Evolutionary conservation across 2,888 invertebrate genomes (phyloP), one percentile per base, ranked within the genome.

Genomic region (Ethmia dodecea): DNA sequence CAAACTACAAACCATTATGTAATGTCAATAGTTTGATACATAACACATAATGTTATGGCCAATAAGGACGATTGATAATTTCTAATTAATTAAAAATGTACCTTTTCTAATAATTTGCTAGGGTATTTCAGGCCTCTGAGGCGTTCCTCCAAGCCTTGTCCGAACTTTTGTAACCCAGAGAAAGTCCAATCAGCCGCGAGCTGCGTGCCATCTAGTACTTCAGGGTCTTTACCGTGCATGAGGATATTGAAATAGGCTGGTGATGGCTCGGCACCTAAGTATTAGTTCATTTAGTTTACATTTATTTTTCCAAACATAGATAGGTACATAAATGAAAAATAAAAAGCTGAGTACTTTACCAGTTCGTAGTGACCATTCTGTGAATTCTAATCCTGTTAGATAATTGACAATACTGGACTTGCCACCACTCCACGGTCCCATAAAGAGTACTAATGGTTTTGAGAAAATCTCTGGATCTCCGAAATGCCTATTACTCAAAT

Each of bases 371-470:
- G 96, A 92, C 70, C 92, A 91, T 51, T 92, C 89, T 15, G 92
- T 93, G 66, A 94, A 94, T 72, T 97, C 96, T 47, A 94, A 92
- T 42, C 95, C 94, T 25, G 96, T 89, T 46, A 98, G 87, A 77
- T 98, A 97, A 77, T 98, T 98, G 45, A 97, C 92, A 51, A 97
- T 95, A 33, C 96, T 93, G 1, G 97, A 96, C 84, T 98, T 98
- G 45, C 98, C 98, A 39, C 97, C 96, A 61, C 96, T 96, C 95
- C 97, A 97, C 24, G 97, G 97, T 26, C 98, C 98, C 94, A 97
- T 95, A 62, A 97, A 95, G 3, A 98, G 88, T 33, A 97, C 90
- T 61, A 97, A 84, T 2, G 98, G 97, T 64, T 97, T 97, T 2
- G 96, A 95, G 73, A 96, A 96, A 62, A 97, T 96, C 88, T 98